These are phyloP conservation scores for Sinella curviseta DNA, from an alignment of 1,140 invertebrate genomes.

Conservation along the genomic window DNA sequence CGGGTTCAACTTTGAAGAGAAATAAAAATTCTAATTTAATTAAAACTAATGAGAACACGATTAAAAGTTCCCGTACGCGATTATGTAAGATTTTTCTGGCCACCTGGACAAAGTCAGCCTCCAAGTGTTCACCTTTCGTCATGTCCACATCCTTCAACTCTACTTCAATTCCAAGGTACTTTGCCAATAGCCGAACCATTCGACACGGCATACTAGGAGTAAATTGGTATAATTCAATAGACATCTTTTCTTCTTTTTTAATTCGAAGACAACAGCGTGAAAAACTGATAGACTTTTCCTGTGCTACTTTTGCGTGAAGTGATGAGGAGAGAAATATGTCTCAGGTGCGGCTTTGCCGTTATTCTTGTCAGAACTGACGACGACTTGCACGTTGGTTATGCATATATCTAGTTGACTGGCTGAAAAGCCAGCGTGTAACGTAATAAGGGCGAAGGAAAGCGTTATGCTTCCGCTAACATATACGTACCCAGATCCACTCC, in stretches of 20 bases:
- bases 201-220: conserved; percentile 68
- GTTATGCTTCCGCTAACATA: no score
- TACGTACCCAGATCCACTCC: no score
- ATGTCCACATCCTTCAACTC: conserved; percentile 68
- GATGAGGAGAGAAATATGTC: no score
- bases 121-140: conserved; percentile 68
- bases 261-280: no score
- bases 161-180: conserved; percentile 69
- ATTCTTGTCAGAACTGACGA: no score
- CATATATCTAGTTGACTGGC: no score
- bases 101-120: conserved; percentile 73
- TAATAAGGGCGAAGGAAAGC: no score
- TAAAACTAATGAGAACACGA: conserved; percentile 11
- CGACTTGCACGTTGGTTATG: no score
- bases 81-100: not conserved
- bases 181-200: conserved; percentile 64
- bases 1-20: conserved; percentile 62
- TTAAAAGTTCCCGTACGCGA: not conserved
- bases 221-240: conserved; percentile 68
- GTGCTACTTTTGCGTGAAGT: no score
- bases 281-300: no score
- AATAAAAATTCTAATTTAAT: conserved; percentile 1
- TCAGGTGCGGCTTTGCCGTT: no score
- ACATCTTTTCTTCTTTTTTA: conserved; percentile 55
- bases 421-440: no score